Evolutionary conservation across 2,113 vertebrate species (phyloP), one percentile per base, ranked within the genome.

Genomic region (Ciconia stormi): DNA sequence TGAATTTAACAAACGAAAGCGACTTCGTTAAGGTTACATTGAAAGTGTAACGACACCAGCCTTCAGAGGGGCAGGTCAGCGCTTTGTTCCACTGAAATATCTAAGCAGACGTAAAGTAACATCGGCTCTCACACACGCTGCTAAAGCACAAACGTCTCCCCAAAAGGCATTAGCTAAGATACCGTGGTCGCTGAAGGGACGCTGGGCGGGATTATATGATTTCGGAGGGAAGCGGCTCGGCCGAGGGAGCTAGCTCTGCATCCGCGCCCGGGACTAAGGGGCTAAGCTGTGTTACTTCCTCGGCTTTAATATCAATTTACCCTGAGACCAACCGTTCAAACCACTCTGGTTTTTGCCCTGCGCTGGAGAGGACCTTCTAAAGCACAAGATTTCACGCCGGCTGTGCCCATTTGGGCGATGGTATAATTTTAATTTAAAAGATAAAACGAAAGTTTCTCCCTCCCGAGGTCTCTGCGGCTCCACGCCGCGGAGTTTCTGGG

Each of bases 211-310:
- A 3, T 9, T 13, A 1, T 9, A 23, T 2, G 25, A 56, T 49
- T 85, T 80, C 30, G 20, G 32, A 67, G 62, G 11, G 27, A 80
- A 90, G 53, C 5, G 13, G 22, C 27, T 62, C 25, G 13, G 52
- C 59, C 27, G 11, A 8, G 25, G 26, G 13, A 89, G 9, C 5
- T 67, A 13, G 46, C 23, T 58, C 83, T 26, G 58, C 32, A 11
- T 2, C 12, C 23, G 23, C 42, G 14, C 0, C n/a, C 15, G 32
- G 25, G 7, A 50, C 17, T 9, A 0, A 3, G 32, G 19, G 15
- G 18, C 1, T 7, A 76, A 73, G 44, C 74, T 97, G 97, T 97
- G 96, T 92, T 97, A 97, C 86, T 97, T 97, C 47, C 19, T 55
- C 36, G 11, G 13, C 5, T 86, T 94, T 62, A 71, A 26, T 10